A percentile compares a stretch with the other conserved stretches of the same genome.
Conservation (phyloP, 2,113 vertebrate species). For the Brachionichthys hirsutus region DNA sequence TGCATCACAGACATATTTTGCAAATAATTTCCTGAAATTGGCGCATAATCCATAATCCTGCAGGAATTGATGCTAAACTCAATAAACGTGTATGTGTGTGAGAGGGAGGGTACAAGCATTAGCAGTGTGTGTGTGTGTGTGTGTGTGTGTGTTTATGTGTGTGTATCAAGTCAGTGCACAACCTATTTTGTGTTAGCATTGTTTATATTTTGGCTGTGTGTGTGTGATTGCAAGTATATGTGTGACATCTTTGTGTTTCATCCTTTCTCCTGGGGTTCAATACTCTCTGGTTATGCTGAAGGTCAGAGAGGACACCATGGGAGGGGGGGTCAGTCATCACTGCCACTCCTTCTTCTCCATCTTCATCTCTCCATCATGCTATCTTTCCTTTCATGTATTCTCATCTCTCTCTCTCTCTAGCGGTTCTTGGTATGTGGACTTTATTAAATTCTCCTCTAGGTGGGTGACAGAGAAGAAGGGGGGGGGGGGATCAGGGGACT, state of each 20-base stretch:
- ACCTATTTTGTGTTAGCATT: conserved; percentile 1
- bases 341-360: conserved; percentile 50
- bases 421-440: conserved; percentile 73
- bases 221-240: conserved; percentile 25
- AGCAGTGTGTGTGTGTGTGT: background rate
- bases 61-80: conserved; percentile 33
- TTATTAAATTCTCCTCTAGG: conserved; percentile 77
- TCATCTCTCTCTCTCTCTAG: conserved; percentile 66
- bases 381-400: conserved; percentile 71
- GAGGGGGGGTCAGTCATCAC: conserved; percentile 74
- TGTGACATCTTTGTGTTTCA: conserved; percentile 54
- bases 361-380: conserved; percentile 57
- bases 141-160: no score
- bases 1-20: conserved; percentile 35
- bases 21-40: conserved; percentile 56
- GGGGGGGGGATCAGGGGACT: conserved; percentile 65
- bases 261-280: conserved; percentile 49
- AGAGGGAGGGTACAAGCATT: conserved; percentile 7
- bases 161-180: background rate
- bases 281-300: conserved; percentile 61
- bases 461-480: conserved; percentile 71
- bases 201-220: conserved; percentile 3
- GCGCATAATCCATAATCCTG: conserved; percentile 36
- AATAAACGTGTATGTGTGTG: conserved; percentile 17
- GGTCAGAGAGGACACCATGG: conserved; percentile 66